Evolutionary conservation across 2,113 vertebrate species (phyloP).

Genomic region (Pedetes capensis): DNA sequence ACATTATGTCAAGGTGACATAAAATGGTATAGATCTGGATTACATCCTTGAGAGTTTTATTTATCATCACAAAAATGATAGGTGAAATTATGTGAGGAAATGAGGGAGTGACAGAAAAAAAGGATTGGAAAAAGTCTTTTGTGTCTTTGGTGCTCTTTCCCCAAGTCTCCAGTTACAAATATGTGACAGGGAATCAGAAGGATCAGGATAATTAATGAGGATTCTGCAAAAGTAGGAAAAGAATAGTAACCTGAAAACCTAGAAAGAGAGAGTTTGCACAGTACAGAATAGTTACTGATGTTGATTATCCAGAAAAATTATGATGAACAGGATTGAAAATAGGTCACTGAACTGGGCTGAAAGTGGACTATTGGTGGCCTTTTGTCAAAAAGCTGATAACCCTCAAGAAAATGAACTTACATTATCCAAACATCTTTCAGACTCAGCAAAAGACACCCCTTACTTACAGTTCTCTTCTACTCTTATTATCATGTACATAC

Average conservation of each 20-base stretch:
- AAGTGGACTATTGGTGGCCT: not conserved
- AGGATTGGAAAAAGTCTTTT: not conserved
- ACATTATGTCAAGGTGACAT: not conserved
- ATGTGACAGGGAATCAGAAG: not conserved
- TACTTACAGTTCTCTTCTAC: not conserved
- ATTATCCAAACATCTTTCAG: not conserved
- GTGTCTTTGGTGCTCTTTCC: not conserved
- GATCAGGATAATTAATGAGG: not conserved
- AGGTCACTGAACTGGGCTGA: not conserved
- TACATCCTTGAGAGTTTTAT: not conserved
- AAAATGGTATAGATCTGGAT: not conserved
- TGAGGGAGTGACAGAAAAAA: not conserved
- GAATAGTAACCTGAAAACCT: not conserved
- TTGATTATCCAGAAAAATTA: slow-evolving; percentile 3
- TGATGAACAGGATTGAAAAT: not conserved
- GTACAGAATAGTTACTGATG: not conserved
- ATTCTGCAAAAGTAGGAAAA: not conserved
- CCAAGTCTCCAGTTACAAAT: not conserved
- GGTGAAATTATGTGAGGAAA: not conserved
- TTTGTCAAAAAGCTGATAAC: not conserved
- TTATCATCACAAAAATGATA: not conserved
- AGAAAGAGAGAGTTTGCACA: not conserved
- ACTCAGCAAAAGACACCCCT: not conserved
- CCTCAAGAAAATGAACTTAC: not conserved
- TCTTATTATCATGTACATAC: not conserved